phyloP scores from a whole-genome alignment of 2,113 vertebrate genomes.

The Dasyprocta punctata region DNA sequence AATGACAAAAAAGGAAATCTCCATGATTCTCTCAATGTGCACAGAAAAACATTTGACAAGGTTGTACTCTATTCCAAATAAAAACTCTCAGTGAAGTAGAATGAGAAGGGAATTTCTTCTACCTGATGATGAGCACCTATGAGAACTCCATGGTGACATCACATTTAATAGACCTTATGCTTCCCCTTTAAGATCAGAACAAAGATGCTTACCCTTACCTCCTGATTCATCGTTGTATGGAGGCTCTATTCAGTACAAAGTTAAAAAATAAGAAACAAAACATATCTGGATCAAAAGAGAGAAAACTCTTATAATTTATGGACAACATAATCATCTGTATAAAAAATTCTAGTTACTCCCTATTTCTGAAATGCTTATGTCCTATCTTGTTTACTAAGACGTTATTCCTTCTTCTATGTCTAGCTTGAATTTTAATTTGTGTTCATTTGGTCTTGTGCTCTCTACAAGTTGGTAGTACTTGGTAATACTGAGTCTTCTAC shows the following conservation, averaged over 20 bases:
- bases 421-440: neutral
- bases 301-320: neutral
- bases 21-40: neutral
- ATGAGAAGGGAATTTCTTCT: neutral
- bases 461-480: neutral
- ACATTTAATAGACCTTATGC: neutral
- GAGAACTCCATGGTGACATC: neutral
- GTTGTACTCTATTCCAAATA: neutral
- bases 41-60: neutral
- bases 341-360: neutral
- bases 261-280: constrained; percentile 26
- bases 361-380: neutral
- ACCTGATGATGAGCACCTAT: neutral
- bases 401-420: neutral
- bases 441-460: neutral
- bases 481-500: neutral
- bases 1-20: neutral
- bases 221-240: neutral
- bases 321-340: neutral
- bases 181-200: neutral
- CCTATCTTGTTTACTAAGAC: neutral
- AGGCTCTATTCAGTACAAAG: neutral
- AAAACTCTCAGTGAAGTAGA: neutral
- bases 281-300: neutral
- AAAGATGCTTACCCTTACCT: neutral